These are phyloP conservation scores for Semotilus atromaculatus DNA, from an alignment of 2,797 vertebrate species.

Conservation along the genomic window DNA sequence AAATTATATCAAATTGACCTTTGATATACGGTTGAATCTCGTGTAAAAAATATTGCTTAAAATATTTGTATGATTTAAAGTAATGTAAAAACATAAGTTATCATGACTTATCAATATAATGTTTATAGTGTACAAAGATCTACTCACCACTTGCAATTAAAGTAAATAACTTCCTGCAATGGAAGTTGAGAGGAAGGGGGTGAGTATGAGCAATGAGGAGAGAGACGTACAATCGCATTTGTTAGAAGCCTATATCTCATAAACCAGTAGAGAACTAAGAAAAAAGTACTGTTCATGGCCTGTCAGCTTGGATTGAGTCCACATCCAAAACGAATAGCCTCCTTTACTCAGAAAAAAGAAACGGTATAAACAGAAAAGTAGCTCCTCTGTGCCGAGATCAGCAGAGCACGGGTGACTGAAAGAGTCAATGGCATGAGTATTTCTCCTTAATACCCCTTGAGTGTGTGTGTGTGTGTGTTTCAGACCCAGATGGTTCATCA, in stretches of 20 bases:
- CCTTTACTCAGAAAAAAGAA: constrained; percentile 38
- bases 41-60: too few relatives aligned
- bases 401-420: constrained; percentile 20
- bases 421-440: constrained; percentile 32
- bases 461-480: constrained; percentile 19
- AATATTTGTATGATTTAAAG: neutral
- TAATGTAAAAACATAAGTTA: neutral
- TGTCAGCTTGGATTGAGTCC: constrained; percentile 38
- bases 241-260: constrained; percentile 15
- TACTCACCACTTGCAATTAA: neutral
- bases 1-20: neutral
- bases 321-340: constrained; percentile 37
- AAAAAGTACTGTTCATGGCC: constrained; percentile 30
- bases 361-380: constrained; percentile 27
- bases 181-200: neutral
- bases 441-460: constrained; percentile 31
- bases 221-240: neutral
- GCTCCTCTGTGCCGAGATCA: constrained; percentile 22
- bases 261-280: constrained; percentile 1
- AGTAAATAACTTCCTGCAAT: neutral
- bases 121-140: neutral
- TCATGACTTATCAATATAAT: neutral
- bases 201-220: neutral
- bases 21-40: neutral
- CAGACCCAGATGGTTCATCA: constrained; percentile 52